Conservation (phyloP, 2,113 vertebrate genomes). For the Pristiophorus japonicus region DNA sequence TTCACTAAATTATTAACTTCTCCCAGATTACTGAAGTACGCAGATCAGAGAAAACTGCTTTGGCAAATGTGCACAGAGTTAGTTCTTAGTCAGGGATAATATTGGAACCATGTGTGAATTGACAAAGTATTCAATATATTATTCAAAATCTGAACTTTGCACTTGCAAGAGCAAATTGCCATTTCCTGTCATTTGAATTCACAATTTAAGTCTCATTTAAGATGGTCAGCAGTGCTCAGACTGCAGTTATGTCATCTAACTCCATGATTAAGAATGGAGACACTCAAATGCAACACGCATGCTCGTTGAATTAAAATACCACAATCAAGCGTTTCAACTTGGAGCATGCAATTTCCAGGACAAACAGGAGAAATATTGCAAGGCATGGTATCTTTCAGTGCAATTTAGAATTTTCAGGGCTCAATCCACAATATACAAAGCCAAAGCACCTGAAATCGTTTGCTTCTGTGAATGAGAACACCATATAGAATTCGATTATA, state of each 20-base stretch:
- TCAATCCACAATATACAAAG: conserved; percentile 17
- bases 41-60: neutral
- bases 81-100: neutral
- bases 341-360: neutral
- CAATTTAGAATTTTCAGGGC: neutral
- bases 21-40: neutral
- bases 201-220: neutral
- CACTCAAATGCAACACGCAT: neutral
- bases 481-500: neutral
- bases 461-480: neutral
- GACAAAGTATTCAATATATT: neutral
- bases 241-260: neutral
- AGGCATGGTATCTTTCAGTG: neutral
- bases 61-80: neutral
- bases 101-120: neutral
- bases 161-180: neutral
- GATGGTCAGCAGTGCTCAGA: neutral
- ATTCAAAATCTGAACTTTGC: neutral
- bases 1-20: neutral
- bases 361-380: neutral
- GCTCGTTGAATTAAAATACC: neutral
- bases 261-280: neutral
- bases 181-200: neutral
- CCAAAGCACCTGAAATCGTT: neutral
- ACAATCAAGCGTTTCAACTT: neutral